These are phyloP conservation scores for Rhombomys opimus DNA, from an alignment of 2,113 vertebrate species.

Conservation along the genomic window DNA sequence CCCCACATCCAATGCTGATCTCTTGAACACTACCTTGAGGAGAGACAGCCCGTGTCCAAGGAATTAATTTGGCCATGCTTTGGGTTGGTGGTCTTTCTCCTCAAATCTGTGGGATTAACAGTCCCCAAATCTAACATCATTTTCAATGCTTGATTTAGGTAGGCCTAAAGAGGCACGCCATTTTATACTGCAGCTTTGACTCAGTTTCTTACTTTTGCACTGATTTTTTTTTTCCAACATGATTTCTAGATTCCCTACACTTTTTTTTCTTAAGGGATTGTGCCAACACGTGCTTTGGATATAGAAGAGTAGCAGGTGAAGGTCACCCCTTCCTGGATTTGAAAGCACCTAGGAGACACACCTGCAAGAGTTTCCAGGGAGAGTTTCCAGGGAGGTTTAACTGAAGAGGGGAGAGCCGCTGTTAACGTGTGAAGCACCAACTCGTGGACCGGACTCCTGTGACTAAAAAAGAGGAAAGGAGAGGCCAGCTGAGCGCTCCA, in stretches of 20 bases:
- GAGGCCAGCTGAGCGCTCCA: background rate
- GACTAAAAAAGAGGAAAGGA: background rate
- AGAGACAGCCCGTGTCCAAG: background rate
- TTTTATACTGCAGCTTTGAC: background rate
- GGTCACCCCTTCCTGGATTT: background rate
- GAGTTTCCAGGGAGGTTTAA: background rate
- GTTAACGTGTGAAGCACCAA: background rate
- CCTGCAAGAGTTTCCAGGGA: background rate
- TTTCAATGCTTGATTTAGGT: background rate
- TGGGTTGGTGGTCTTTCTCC: background rate
- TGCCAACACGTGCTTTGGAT: background rate
- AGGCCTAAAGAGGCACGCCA: background rate
- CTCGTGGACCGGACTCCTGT: background rate
- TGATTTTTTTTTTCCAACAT: slow-evolving; percentile 4
- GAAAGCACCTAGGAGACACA: background rate
- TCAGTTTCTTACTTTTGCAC: background rate
- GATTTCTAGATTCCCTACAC: background rate
- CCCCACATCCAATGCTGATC: background rate
- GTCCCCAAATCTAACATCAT: background rate
- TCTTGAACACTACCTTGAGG: background rate
- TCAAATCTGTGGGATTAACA: background rate
- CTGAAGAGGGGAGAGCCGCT: background rate
- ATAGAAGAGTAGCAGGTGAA: background rate
- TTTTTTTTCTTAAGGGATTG: background rate
- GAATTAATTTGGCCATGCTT: background rate